Conservation (phyloP, 2,888 invertebrate genomes). For the Nasonia oneida region DNA sequence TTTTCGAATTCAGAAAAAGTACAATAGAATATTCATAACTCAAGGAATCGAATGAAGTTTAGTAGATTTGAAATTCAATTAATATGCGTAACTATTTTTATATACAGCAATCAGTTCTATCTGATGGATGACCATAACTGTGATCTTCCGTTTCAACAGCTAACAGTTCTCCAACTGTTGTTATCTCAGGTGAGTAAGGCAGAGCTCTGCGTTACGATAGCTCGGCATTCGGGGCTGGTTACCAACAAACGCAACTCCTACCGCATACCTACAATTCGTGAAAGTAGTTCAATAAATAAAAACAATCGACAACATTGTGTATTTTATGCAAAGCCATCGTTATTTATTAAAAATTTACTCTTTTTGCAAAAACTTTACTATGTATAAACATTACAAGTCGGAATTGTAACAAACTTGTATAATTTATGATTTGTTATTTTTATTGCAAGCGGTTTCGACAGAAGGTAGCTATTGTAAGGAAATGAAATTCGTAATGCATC, state of each 20-base stretch:
- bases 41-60: no score
- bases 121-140: no score
- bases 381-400: constrained; percentile 59
- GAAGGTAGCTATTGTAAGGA: constrained; percentile 76
- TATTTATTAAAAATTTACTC: constrained; percentile 61
- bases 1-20: not conserved
- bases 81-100: no score
- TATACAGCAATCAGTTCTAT: no score
- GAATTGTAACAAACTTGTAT: constrained; percentile 52
- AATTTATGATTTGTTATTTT: constrained; percentile 76
- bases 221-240: not conserved
- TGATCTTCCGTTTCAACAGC: not conserved
- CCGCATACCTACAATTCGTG: not conserved
- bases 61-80: no score
- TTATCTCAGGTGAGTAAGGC: constrained; percentile 16
- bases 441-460: constrained; percentile 78
- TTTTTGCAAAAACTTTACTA: constrained; percentile 60
- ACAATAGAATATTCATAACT: no score
- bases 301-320: constrained; percentile 23
- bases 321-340: constrained; percentile 61
- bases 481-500: constrained; percentile 73
- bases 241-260: not conserved
- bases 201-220: constrained; percentile 2
- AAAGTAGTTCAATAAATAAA: constrained; percentile 1
- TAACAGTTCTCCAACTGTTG: not conserved